A percentile compares a stretch with the other conserved stretches of the same genome.
Conservation (phyloP, 2,888 invertebrate species). For the Cartodere bifasciata region DNA sequence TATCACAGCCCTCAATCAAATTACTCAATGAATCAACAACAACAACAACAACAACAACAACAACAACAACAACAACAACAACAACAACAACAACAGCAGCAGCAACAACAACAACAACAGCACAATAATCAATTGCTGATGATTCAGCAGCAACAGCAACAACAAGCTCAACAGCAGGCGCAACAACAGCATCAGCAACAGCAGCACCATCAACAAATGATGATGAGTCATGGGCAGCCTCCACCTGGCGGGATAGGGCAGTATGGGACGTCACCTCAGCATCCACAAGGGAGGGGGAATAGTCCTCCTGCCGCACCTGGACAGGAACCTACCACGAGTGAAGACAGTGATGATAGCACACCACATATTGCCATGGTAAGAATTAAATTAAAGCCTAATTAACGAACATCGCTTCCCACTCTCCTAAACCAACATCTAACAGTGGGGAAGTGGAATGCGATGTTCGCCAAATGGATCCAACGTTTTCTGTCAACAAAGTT, state of each 20-base stretch:
- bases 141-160: constrained; percentile 31
- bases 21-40: constrained; percentile 29
- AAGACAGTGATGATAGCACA: constrained; percentile 75
- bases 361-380: constrained; percentile 53
- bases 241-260: constrained; percentile 33
- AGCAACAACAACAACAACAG: constrained; percentile 26
- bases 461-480: no score
- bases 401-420: no score
- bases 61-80: constrained; percentile 30
- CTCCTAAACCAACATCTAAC: no score
- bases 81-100: constrained; percentile 29
- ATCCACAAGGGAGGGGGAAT: constrained; percentile 47
- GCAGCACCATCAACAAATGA: constrained; percentile 32
- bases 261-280: constrained; percentile 42
- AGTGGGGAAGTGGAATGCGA: no score
- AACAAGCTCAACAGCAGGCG: no score
- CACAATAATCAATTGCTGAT: constrained; percentile 30
- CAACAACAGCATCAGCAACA: constrained; percentile 29
- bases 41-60: constrained; percentile 28
- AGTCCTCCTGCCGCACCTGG: constrained; percentile 40
- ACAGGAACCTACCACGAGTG: constrained; percentile 62
- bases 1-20: constrained; percentile 32
- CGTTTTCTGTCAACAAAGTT: no score
- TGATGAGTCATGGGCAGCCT: constrained; percentile 34
- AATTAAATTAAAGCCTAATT: no score